These are phyloP conservation scores for Heteromurus nitidus DNA, from an alignment of 2,888 invertebrate species.

Conservation along the genomic window DNA sequence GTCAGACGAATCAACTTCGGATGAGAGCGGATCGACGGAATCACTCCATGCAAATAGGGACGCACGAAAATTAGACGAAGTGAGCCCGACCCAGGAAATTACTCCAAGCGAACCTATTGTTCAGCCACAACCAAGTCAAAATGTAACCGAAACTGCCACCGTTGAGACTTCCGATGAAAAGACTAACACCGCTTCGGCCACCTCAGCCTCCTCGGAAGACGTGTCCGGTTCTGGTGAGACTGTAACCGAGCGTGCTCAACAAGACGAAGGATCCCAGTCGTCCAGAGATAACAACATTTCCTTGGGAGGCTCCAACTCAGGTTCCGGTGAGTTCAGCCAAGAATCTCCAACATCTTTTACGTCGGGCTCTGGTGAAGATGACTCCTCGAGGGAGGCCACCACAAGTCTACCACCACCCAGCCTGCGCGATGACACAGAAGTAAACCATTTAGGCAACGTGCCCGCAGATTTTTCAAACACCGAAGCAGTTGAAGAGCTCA, in stretches of 20 bases:
- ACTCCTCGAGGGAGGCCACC: conserved; percentile 33
- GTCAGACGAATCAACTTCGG: too few relatives aligned
- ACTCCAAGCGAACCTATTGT: conserved; percentile 17
- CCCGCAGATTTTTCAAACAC: conserved; percentile 60
- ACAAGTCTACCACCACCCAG: conserved; percentile 60
- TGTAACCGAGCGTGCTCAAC: conserved; percentile 19
- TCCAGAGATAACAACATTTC: conserved; percentile 22
- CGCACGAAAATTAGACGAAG: too few relatives aligned
- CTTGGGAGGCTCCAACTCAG: background rate
- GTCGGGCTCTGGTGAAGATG: background rate
- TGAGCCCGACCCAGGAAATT: too few relatives aligned
- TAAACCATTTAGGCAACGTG: conserved; percentile 62
- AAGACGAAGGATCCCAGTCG: conserved; percentile 22
- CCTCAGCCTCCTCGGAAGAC: conserved; percentile 26
- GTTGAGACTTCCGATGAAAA: conserved; percentile 57
- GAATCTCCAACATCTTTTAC: conserved; percentile 37
- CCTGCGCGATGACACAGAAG: conserved; percentile 66
- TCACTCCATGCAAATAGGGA: too few relatives aligned
- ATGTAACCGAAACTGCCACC: conserved; percentile 53
- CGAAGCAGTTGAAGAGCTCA: conserved; percentile 51
- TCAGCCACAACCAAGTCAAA: conserved; percentile 17
- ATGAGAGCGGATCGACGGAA: too few relatives aligned
- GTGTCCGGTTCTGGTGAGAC: background rate
- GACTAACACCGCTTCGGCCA: conserved; percentile 35
- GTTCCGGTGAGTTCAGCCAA: conserved; percentile 32